phyloP scores from a whole-genome alignment of 2,888 invertebrate species.

The Xestia rhomboidea region DNA sequence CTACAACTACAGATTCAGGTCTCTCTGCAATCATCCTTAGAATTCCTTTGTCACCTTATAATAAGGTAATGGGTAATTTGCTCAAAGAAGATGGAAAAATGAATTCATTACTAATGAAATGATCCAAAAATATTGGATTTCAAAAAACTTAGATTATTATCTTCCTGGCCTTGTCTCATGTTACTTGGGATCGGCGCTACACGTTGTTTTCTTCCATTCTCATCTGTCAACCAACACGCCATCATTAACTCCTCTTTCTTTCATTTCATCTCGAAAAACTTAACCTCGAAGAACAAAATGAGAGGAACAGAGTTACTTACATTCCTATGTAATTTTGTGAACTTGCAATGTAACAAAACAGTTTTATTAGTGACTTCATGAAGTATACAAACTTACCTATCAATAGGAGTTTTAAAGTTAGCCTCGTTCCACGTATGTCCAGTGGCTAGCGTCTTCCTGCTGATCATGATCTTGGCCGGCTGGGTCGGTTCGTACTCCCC shows the following conservation, averaged over 20 bases:
- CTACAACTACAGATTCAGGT: no score
- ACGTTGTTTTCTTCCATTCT: no score
- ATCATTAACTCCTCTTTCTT: no score
- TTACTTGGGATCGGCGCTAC: no score
- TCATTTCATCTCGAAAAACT: no score
- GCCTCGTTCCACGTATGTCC: slow-evolving; percentile 88
- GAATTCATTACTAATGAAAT: neutral
- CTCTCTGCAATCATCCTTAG: no score
- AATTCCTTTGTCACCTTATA: no score
- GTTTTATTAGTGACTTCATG: neutral
- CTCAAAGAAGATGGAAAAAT: no score
- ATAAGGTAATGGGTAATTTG: no score
- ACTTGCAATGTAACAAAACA: neutral
- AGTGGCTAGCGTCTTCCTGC: slow-evolving; percentile 86
- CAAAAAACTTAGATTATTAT: no score
- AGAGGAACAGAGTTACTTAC: neutral
- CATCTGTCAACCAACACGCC: no score
- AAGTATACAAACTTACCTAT: slow-evolving; percentile 76
- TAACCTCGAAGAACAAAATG: neutral
- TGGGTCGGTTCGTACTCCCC: slow-evolving; percentile 84
- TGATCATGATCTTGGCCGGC: slow-evolving; percentile 88
- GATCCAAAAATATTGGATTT: neutral
- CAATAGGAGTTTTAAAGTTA: slow-evolving; percentile 87
- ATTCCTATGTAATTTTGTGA: neutral
- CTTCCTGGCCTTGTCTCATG: no score